Base-by-base conservation (phyloP, 2,888 invertebrate species). In the Pandemis cinnamomeana region DNA sequence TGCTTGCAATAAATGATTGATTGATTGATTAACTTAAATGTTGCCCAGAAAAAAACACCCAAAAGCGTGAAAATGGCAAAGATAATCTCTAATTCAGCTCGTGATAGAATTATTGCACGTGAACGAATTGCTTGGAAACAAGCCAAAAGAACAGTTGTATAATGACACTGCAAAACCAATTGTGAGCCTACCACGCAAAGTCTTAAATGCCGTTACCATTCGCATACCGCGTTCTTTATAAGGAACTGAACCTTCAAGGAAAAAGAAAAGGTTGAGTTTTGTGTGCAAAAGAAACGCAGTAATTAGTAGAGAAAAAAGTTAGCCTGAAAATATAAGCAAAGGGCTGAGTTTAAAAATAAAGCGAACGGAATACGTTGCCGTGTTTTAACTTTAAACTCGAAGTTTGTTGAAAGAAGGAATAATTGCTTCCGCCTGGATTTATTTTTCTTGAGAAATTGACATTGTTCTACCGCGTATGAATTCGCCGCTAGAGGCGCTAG, bases 91-190 rank as follows among this genome's bases (percentile, higher is more conserved):
- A 86, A 86, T 86, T 86, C 83, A 82, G 82, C 80, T 77, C 80
- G 82, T 85, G 87, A 89, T 88, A 86, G 85, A 90, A 89, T 87
- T 90, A 90, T 87, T 84, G 86, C 86, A 82, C 81, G 80, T 80
- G 83, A 84, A 83, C 84, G 84, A 84, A 85, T 85, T 78, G 83
- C 80, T 88, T 90, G 90, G 90, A 86, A 76, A 73, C 42, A 70
- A 75, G 86, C 91, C 91, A 91, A 86, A 71, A 73, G 75, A 58
- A n/a, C 44, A 36, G 4, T 27, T 20, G 11, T 4, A 4, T 27
- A 51, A 53, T n/a, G 69, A 27, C 60, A 60, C 5, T n/a, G 10
- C 2, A 70, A 61, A 44, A 58, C 4, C 11, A 61, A 53, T 69
- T 53, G 60, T 48, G 41, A 13, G 11, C 5, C 42, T 1, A 53